phyloP scores from a whole-genome alignment of 1,140 invertebrate genomes.

The Branchinecta lindahli region DNA sequence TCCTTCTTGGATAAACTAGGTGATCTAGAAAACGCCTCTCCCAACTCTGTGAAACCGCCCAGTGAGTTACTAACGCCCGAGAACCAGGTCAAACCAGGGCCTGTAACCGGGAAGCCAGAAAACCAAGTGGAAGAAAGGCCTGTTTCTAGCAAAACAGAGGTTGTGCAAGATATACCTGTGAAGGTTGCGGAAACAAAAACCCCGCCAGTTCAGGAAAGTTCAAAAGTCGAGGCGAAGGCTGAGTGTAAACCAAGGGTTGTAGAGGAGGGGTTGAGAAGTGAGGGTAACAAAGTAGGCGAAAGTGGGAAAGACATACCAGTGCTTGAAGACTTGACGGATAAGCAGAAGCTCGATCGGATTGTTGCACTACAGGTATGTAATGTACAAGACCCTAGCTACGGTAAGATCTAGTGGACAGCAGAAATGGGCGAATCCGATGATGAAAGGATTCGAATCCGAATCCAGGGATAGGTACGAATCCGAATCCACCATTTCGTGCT shows the following conservation, averaged over 20 bases:
- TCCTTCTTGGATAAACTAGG: background rate
- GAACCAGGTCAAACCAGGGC: background rate
- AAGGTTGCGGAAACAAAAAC: background rate
- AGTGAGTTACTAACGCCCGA: background rate
- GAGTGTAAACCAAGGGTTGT: background rate
- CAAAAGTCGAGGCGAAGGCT: background rate
- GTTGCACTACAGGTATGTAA: background rate
- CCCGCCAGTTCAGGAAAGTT: background rate
- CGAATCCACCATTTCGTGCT: too few species aligned
- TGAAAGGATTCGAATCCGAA: too few species aligned
- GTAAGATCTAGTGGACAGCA: too few species aligned
- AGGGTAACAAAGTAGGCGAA: too few species aligned
- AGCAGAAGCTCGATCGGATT: background rate
- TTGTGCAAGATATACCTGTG: too few species aligned
- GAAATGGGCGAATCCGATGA: too few species aligned
- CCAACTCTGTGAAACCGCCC: background rate
- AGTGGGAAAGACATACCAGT: too few species aligned
- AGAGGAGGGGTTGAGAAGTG: too few species aligned
- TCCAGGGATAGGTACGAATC: too few species aligned
- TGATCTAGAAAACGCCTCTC: background rate
- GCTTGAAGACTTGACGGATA: background rate
- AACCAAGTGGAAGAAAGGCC: background rate
- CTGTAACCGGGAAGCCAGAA: background rate
- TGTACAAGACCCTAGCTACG: too few species aligned
- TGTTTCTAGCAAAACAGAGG: too few species aligned